These are phyloP conservation scores for Xanthorhoe designata DNA, from an alignment of 2,888 invertebrate genomes.

Conservation along the genomic window DNA sequence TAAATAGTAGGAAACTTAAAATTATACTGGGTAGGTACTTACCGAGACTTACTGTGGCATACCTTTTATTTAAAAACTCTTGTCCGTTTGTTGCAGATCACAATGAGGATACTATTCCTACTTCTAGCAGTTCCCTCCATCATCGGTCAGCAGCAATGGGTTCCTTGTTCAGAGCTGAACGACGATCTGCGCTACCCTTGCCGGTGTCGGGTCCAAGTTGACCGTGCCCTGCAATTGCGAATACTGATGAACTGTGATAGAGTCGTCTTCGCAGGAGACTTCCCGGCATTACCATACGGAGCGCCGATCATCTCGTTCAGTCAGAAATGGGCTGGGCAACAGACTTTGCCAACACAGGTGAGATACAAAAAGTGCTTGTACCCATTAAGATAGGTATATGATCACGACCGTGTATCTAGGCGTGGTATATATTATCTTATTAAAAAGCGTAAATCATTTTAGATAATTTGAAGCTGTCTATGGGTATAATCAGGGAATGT, in stretches of 20 bases:
- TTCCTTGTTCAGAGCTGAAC: conserved; percentile 91
- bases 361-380: conserved; percentile 38
- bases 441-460: no score
- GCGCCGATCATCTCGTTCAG: conserved; percentile 93
- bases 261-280: conserved; percentile 92
- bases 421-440: no score
- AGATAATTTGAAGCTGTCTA: no score
- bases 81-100: conserved; percentile 53
- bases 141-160: conserved; percentile 82
- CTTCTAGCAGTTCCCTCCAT: conserved; percentile 62
- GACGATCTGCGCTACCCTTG: conserved; percentile 92
- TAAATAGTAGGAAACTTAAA: no score
- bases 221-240: conserved; percentile 73
- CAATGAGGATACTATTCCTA: conserved; percentile 70
- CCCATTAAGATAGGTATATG: no score
- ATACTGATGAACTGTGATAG: conserved; percentile 93
- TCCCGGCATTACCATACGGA: conserved; percentile 90
- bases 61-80: conserved; percentile 20
- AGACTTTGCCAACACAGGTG: conserved; percentile 92
- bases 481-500: no score
- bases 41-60: background rate
- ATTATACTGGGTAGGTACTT: no score
- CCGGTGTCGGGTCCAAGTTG: conserved; percentile 82
- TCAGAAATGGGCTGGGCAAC: conserved; percentile 92
- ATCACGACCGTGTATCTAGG: no score